phyloP scores from a whole-genome alignment of 1,140 invertebrate genomes.

The Eulimnadia texana region DNA sequence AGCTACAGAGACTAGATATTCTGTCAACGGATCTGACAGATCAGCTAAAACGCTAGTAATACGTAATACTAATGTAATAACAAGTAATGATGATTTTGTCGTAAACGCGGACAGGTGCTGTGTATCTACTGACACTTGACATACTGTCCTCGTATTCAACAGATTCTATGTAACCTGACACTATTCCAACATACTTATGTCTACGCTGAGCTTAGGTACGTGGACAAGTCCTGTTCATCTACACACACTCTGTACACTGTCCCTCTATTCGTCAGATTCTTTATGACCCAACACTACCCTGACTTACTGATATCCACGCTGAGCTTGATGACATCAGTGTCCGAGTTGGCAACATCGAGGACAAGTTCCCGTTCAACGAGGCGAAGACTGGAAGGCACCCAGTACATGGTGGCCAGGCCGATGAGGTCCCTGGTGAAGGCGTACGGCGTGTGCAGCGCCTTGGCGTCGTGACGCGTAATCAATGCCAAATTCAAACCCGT shows the following conservation, averaged over 20 bases:
- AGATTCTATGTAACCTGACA: not conserved
- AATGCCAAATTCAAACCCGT: not conserved
- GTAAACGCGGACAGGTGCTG: too few species aligned
- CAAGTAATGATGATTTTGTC: not conserved
- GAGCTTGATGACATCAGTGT: slow-evolving; percentile 7
- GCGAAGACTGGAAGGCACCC: slow-evolving; percentile 5
- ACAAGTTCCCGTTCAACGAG: slow-evolving; percentile 3
- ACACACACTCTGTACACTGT: too few species aligned
- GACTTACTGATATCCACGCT: slow-evolving; percentile 3
- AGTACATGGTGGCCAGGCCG: slow-evolving; percentile 1
- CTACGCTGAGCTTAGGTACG: too few species aligned
- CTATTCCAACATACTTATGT: not conserved
- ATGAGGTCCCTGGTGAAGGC: slow-evolving; percentile 5
- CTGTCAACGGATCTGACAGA: too few species aligned
- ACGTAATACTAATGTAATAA: too few species aligned
- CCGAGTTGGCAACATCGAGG: slow-evolving; percentile 10
- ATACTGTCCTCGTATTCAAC: not conserved
- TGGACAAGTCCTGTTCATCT: too few species aligned
- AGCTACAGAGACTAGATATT: too few species aligned
- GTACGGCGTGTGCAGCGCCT: slow-evolving; percentile 3
- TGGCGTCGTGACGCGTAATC: slow-evolving; percentile 5
- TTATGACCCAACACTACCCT: too few species aligned
- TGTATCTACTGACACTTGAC: too few species aligned
- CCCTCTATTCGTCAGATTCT: too few species aligned
- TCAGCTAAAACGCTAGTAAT: too few species aligned